phyloP scores from a whole-genome alignment of 2,888 invertebrate genomes.

The Folsomia manolachei region DNA sequence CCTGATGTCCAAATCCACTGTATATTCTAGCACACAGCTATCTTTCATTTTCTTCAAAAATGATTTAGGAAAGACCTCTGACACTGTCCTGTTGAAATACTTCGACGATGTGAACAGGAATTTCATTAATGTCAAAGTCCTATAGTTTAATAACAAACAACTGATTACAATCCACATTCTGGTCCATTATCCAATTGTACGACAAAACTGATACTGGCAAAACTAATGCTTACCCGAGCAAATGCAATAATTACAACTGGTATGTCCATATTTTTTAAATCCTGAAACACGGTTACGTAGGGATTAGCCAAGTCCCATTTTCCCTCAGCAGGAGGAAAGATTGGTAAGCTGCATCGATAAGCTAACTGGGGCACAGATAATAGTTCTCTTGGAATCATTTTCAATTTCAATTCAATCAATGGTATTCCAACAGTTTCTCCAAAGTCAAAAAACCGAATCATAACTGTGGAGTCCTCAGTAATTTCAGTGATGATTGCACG shows the following conservation, averaged over 20 bases:
- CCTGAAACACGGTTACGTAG: not conserved
- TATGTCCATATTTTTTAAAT: not conserved
- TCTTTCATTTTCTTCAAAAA: not conserved
- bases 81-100: not conserved
- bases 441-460: conserved; percentile 6
- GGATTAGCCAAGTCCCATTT: not conserved
- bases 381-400: not conserved
- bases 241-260: not conserved
- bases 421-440: not conserved
- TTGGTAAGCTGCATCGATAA: not conserved
- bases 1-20: not conserved
- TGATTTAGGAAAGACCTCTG: not conserved
- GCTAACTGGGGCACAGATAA: not conserved
- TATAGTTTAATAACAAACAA: no score
- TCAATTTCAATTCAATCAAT: not conserved
- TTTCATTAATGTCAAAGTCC: not conserved
- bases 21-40: not conserved
- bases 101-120: not conserved
- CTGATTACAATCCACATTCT: no score
- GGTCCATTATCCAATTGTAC: no score
- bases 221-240: no score
- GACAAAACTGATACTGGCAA: no score
- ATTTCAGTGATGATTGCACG: not conserved
- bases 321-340: not conserved
- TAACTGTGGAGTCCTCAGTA: not conserved